Percentiles rank a stretch among this genome's conserved stretches.
Evolutionary conservation across 2,797 vertebrate genomes (phyloP).

Genomic region (Hozukius guyotensis): DNA sequence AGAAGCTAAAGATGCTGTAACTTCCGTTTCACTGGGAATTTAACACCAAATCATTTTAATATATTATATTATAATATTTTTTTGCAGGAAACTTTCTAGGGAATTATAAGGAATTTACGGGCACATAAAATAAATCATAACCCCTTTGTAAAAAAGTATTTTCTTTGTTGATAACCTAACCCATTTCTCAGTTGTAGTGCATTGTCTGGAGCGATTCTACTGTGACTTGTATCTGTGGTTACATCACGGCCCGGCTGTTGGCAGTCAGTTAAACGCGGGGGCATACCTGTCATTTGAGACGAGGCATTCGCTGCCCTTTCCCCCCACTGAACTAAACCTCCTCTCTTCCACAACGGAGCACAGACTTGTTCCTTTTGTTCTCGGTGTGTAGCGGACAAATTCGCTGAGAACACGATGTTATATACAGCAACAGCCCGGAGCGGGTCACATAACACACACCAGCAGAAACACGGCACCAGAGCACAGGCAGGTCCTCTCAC

Average conservation of each 20-base stretch:
- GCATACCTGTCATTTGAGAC: constrained; percentile 45
- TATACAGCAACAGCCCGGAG: constrained; percentile 2
- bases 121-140: neutral
- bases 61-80: neutral
- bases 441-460: neutral
- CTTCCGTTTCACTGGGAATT: too few relatives aligned
- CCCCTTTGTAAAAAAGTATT: neutral
- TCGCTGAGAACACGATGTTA: constrained; percentile 5
- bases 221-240: neutral
- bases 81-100: neutral
- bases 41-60: too few relatives aligned
- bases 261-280: constrained; percentile 4
- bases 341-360: neutral
- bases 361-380: neutral
- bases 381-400: neutral
- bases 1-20: too few relatives aligned
- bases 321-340: neutral
- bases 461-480: neutral
- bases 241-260: neutral
- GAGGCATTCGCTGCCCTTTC: constrained; percentile 15
- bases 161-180: neutral
- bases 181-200: neutral
- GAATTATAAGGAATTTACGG: neutral
- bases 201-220: neutral
- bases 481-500: neutral